Conservation (phyloP, 1,140 invertebrate genomes). For the Sinonovacula constricta region DNA sequence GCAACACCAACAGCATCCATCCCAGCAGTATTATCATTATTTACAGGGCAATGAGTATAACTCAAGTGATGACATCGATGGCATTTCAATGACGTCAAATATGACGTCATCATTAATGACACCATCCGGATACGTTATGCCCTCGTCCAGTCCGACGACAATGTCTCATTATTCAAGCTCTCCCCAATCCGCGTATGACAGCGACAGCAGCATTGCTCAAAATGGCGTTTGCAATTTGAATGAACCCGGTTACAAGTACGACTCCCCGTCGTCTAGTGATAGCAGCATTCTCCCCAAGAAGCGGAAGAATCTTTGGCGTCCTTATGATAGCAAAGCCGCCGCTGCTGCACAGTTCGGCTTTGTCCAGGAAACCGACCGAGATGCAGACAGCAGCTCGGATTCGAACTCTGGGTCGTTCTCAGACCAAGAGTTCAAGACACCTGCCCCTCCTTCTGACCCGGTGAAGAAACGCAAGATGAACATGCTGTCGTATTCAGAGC, state of each 20-base stretch:
- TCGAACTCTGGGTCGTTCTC: conserved; percentile 19
- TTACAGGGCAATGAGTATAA: not conserved
- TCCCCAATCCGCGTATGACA: not conserved
- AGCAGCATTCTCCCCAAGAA: conserved; percentile 44
- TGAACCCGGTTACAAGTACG: not conserved
- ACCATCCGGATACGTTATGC: not conserved
- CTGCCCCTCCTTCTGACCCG: conserved; percentile 26
- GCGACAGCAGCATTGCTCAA: not conserved
- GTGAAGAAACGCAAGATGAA: conserved; percentile 38
- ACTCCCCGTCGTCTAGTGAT: not conserved
- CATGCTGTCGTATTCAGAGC: conserved; percentile 34
- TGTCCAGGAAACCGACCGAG: conserved; percentile 5
- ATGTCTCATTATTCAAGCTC: too few relatives aligned
- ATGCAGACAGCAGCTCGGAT: conserved; percentile 3
- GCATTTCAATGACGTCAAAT: not conserved
- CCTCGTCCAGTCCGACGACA: not conserved
- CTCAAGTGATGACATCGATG: not conserved
- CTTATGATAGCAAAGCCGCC: conserved; percentile 25
- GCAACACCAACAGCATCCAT: not conserved
- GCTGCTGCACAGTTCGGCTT: too few relatives aligned
- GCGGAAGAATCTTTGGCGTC: conserved; percentile 48
- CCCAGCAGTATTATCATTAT: too few relatives aligned
- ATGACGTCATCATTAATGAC: too few relatives aligned
- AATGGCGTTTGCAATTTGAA: not conserved
- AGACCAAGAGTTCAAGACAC: conserved; percentile 50